Conservation (phyloP, 2,888 invertebrate species). For the Acleris literana region DNA sequence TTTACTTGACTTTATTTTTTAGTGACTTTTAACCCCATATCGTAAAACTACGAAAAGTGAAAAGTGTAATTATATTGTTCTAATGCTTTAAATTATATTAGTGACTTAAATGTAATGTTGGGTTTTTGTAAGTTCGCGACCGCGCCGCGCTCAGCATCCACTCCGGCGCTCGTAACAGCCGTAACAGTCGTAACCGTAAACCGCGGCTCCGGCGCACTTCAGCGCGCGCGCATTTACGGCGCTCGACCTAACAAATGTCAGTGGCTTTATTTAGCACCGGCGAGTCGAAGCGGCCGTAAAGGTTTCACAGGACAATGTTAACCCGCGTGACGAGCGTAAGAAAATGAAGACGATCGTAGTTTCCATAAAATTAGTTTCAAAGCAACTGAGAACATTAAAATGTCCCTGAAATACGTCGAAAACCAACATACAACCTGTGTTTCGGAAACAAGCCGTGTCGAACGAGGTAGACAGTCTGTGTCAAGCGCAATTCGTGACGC, state of each 20-base stretch:
- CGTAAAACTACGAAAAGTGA: too few relatives aligned
- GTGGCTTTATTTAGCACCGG: neutral
- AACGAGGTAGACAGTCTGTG: neutral
- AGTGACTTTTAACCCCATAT: too few relatives aligned
- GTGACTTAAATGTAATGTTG: too few relatives aligned
- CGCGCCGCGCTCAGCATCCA: too few relatives aligned
- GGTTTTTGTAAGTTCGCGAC: too few relatives aligned
- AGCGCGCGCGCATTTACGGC: conserved; percentile 5
- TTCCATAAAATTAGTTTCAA: too few relatives aligned
- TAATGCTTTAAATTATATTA: too few relatives aligned
- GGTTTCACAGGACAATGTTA: neutral
- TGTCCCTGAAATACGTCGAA: neutral
- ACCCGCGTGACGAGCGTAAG: neutral
- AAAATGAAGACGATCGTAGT: neutral
- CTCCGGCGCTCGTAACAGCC: neutral
- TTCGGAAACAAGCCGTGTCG: neutral
- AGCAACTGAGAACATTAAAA: too few relatives aligned
- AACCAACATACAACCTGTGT: neutral
- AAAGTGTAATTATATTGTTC: too few relatives aligned
- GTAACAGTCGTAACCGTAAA: conserved; percentile 3
- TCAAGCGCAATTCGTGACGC: neutral
- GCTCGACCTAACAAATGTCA: neutral
- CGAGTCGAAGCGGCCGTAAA: neutral
- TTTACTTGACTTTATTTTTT: too few relatives aligned
- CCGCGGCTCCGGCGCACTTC: neutral